Percentiles rank a stretch among this genome's conserved stretches.
These are phyloP conservation scores for Torymus auratus DNA, from an alignment of 2,888 invertebrate species.

Conservation along the genomic window DNA sequence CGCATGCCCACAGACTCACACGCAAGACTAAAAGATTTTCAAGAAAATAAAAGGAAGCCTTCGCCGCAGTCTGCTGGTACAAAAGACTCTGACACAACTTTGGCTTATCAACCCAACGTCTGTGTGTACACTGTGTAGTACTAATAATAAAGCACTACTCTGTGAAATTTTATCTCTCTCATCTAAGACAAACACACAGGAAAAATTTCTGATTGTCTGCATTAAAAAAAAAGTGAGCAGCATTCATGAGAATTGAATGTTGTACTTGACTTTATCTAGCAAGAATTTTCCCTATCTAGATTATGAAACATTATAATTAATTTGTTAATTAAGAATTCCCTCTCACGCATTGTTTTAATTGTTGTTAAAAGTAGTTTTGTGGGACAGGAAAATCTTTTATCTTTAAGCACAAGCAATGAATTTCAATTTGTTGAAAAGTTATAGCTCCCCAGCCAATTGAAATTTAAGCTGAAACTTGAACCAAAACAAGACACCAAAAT, in stretches of 20 bases:
- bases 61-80: not conserved
- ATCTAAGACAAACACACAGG: conserved; percentile 1
- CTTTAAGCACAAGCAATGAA: conserved; percentile 25
- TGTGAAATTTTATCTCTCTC: conserved; percentile 43
- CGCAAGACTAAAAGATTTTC: conserved; percentile 29
- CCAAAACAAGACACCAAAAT: conserved; percentile 52
- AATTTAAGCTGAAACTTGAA: conserved; percentile 50
- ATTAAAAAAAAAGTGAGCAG: not conserved
- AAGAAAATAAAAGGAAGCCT: conserved; percentile 41
- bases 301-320: not conserved
- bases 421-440: conserved; percentile 35
- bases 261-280: conserved; percentile 10
- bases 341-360: not conserved
- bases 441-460: conserved; percentile 19
- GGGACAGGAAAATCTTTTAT: conserved; percentile 12
- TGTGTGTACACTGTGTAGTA: conserved; percentile 15
- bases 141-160: conserved; percentile 37
- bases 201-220: too few relatives aligned
- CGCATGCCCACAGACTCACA: conserved; percentile 11
- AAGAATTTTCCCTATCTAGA: not conserved
- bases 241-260: conserved; percentile 22
- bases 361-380: conserved; percentile 13
- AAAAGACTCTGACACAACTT: conserved; percentile 32
- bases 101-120: conserved; percentile 27
- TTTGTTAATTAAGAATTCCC: not conserved